A percentile compares a stretch with the other conserved stretches of the same genome.
Conservation (phyloP, 2,888 invertebrate genomes). For the Physocephala rufipes region DNA sequence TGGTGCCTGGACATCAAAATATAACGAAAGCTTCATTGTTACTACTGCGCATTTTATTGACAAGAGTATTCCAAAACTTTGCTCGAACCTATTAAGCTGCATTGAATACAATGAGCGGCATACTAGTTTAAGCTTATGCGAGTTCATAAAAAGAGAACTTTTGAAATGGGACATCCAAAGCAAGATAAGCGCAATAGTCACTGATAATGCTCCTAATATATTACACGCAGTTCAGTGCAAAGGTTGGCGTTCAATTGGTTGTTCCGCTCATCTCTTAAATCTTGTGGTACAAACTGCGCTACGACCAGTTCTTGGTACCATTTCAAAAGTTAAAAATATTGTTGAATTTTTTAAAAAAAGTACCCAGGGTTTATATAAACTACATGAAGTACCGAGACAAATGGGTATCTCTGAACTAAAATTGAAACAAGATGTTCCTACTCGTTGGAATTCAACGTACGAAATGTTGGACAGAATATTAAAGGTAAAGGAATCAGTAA, state of each 20-base stretch:
- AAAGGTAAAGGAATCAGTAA: background rate
- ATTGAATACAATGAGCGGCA: too few species aligned
- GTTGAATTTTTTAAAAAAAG: slow-evolving; percentile 26
- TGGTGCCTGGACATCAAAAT: too few species aligned
- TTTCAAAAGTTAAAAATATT: slow-evolving; percentile 31
- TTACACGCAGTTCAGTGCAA: slow-evolving; percentile 23
- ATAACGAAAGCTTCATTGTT: too few species aligned
- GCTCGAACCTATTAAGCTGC: too few species aligned
- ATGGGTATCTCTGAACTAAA: slow-evolving; percentile 36
- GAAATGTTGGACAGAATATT: slow-evolving; percentile 36
- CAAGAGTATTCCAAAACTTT: too few species aligned
- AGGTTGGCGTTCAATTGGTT: slow-evolving; percentile 36
- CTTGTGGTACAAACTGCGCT: too few species aligned
- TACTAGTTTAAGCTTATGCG: background rate
- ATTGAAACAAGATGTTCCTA: slow-evolving; percentile 37
- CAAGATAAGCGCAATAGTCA: slow-evolving; percentile 30
- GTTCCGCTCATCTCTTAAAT: slow-evolving; percentile 36
- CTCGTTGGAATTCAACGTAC: slow-evolving; percentile 38
- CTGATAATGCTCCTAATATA: slow-evolving; percentile 37
- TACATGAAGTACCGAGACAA: slow-evolving; percentile 37
- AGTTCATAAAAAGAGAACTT: slow-evolving; percentile 12
- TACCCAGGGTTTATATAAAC: slow-evolving; percentile 19
- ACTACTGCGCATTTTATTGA: too few species aligned
- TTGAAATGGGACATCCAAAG: slow-evolving; percentile 38
- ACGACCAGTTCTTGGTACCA: slow-evolving; percentile 16